Conservation (phyloP, 1,140 invertebrate genomes). For the Caerostris darwini region DNA sequence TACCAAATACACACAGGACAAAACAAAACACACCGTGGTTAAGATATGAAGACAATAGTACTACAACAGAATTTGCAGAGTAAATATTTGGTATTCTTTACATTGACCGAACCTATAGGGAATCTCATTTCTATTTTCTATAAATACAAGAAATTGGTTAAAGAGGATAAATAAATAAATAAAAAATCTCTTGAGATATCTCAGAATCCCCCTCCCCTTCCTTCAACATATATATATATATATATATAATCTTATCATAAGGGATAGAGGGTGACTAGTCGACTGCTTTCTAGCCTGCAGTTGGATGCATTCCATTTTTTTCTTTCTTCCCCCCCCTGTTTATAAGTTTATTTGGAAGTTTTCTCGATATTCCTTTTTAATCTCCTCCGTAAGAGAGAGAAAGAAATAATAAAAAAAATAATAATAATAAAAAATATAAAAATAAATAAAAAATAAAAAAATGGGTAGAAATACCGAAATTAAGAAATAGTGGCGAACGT, state of each 20-base stretch:
- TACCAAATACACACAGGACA: background rate
- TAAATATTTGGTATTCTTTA: constrained; percentile 77
- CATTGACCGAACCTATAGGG: constrained; percentile 16
- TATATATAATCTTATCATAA: background rate
- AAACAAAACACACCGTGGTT: background rate
- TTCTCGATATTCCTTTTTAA: constrained; percentile 29
- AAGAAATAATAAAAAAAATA: background rate
- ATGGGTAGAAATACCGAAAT: background rate
- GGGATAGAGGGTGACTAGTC: background rate
- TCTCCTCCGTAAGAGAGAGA: background rate
- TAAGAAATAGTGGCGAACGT: background rate
- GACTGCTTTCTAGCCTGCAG: background rate
- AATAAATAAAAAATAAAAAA: background rate
- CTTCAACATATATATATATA: background rate
- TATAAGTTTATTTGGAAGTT: constrained; percentile 35
- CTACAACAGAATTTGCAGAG: constrained; percentile 48
- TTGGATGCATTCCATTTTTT: constrained; percentile 56
- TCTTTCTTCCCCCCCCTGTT: background rate
- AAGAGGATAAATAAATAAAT: background rate
- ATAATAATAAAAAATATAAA: too few relatives aligned
- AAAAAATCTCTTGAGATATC: background rate
- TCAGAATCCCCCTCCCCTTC: background rate
- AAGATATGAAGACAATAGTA: constrained; percentile 28
- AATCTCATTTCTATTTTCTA: constrained; percentile 40
- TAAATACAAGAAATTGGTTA: constrained; percentile 71